These are phyloP conservation scores for Andrena cerasifolii DNA, from an alignment of 1,140 invertebrate species.

Conservation along the genomic window DNA sequence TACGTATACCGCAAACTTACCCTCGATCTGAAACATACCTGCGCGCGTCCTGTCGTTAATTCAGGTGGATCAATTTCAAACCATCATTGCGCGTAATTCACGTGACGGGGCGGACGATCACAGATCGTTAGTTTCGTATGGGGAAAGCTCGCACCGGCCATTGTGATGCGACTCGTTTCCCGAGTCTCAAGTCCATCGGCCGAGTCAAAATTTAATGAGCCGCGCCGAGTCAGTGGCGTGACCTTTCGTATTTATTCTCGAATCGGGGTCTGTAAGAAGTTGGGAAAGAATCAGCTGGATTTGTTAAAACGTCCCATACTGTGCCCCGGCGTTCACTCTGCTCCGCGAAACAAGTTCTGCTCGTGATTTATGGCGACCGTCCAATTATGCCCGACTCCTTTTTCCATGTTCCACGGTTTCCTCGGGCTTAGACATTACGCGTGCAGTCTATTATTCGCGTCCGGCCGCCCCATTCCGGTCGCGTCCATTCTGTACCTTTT, in stretches of 20 bases:
- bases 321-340: no score
- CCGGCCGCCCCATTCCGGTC: constrained; percentile 50
- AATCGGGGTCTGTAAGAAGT: no score
- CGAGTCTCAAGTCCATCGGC: constrained; percentile 24
- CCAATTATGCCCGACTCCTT: constrained; percentile 6
- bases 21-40: not conserved
- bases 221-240: not conserved
- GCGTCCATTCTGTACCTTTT: constrained; percentile 53
- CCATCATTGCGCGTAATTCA: no score
- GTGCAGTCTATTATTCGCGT: constrained; percentile 22
- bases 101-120: no score
- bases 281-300: no score
- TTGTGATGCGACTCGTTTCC: constrained; percentile 28
- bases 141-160: not conserved
- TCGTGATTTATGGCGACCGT: not conserved
- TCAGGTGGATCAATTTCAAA: no score
- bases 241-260: not conserved
- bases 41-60: no score
- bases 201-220: constrained; percentile 22
- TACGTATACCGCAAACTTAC: not conserved
- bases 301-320: no score
- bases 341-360: not conserved
- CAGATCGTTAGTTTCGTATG: no score
- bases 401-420: constrained; percentile 21
- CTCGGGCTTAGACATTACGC: constrained; percentile 25